Base-by-base conservation (phyloP, 1,140 invertebrate species). In the Lepidurus apus region DNA sequence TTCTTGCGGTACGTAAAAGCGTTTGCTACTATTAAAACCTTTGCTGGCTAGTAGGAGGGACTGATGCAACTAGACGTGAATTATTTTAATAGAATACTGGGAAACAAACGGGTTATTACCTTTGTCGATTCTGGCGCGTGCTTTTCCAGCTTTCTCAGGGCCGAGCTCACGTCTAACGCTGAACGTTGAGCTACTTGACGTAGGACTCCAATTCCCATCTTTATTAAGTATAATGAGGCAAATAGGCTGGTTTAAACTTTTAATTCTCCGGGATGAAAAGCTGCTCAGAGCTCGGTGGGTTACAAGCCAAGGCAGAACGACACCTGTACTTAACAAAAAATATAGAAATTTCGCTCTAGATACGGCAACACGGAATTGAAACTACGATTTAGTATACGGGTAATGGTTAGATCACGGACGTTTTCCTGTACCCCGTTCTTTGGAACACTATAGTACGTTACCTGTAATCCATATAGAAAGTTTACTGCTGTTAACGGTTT, bases 401-500 rank as follows among this genome's bases (percentile, higher is more conserved):
- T 34, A 34, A 34, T 3, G 34, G 4, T 34, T 4, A 34, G 2
- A 34, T 34, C 3, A 34, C 34, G 3, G 34, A 26, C 1, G 1
- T 26, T 26, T 26, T 26, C 26, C 26, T 26, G 26, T 26, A 26
- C 26, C 26, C 34, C 34, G 34, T 34, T 34, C 4, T 34, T 34
- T 34, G 34, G 34, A 34, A 34, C 34, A 34, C 34, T 34, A 17
- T 0, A 65, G 21, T 65, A n/a, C 3, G 6, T 7, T 65, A 65
- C 53, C 53, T 65, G 53, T 65, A 65, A 65, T 65, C 53, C 53
- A 65, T 65, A 65, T 65, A 65, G 53, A 65, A 9, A 17, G 53
- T 0, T 10, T 65, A 26, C 34, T 34, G 34, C 34, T 34, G 34
- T 34, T 34, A 4, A 34, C 34, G 34, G 34, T 34, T 34, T 34